Conservation (phyloP, 2,113 vertebrate species). For the Acanthisitta chloris region DNA sequence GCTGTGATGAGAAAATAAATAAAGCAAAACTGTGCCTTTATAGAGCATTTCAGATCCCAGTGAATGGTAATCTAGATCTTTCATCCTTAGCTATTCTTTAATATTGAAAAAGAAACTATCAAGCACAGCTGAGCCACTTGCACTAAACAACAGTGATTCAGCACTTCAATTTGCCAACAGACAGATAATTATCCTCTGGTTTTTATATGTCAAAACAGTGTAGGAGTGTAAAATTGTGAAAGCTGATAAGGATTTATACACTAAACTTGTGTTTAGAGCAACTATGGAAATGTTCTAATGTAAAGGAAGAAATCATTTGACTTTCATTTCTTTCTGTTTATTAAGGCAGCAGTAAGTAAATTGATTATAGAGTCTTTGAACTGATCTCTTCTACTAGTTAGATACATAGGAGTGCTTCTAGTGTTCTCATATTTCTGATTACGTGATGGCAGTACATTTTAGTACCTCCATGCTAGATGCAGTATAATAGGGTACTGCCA, state of each 20-base stretch:
- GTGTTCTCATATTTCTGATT: too few relatives aligned
- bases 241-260: conserved; percentile 2
- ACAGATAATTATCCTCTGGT: conserved; percentile 13
- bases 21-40: background rate
- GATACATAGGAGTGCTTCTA: too few relatives aligned
- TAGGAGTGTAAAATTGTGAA: conserved; percentile 13
- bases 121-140: conserved; percentile 1
- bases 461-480: background rate
- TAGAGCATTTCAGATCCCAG: background rate
- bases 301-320: background rate
- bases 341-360: background rate
- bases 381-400: background rate
- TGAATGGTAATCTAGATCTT: background rate
- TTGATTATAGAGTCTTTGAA: background rate
- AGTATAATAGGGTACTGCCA: background rate
- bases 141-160: conserved; percentile 28
- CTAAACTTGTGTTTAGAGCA: background rate
- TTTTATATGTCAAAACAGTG: conserved; percentile 23
- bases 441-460: background rate
- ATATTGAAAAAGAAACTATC: background rate
- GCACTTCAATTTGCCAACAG: conserved; percentile 20
- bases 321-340: background rate
- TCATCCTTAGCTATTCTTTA: background rate
- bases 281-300: background rate
- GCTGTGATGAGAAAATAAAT: background rate